Evolutionary conservation across 2,113 vertebrate genomes (phyloP).

Genomic region (Heloderma charlesbogerti): DNA sequence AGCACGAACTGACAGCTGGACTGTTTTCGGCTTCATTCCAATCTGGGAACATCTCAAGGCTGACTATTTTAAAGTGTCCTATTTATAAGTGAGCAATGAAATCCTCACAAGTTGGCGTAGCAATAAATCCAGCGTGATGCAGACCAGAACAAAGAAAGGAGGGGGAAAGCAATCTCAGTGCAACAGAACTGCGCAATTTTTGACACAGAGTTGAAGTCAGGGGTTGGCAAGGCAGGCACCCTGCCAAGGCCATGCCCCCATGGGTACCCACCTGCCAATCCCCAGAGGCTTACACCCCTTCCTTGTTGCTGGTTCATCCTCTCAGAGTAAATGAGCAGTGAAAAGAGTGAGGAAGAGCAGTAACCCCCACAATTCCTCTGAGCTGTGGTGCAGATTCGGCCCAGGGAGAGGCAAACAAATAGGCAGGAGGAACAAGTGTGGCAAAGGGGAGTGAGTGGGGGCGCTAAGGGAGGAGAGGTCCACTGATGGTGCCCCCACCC

Average conservation of each 20-base stretch:
- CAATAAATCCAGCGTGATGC: conserved; percentile 32
- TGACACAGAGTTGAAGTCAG: not conserved
- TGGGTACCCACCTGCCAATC: not conserved
- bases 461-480: not conserved
- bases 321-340: not conserved
- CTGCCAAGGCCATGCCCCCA: not conserved
- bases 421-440: not conserved
- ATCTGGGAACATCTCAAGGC: not conserved
- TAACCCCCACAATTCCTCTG: not conserved
- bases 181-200: not conserved
- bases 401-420: not conserved
- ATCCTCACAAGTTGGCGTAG: conserved; percentile 37
- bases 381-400: not conserved
- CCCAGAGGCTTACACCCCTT: not conserved
- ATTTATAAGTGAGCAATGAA: conserved; percentile 43
- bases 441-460: not conserved
- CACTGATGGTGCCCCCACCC: not conserved
- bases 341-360: not conserved
- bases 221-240: not conserved
- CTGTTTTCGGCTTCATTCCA: conserved; percentile 3
- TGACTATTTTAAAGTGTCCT: conserved; percentile 27
- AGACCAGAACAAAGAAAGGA: not conserved
- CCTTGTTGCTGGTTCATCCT: no score
- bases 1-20: not conserved
- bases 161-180: conserved; percentile 12